Base-by-base conservation (phyloP, 2,113 vertebrate genomes). In the Cettia cetti region DNA sequence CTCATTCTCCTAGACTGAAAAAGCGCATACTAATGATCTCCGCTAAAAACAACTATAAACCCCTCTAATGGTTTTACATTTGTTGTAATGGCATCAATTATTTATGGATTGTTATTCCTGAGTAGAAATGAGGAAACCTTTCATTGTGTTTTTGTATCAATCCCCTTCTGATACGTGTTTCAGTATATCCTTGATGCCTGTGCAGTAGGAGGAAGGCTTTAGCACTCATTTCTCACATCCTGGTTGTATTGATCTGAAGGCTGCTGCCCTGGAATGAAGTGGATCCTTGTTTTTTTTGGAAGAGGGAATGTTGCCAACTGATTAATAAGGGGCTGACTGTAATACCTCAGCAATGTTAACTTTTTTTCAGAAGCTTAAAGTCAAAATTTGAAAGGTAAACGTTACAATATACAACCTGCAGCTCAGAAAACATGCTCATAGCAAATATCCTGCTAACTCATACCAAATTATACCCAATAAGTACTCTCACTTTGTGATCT, bases 281-380 rank as follows among this genome's bases (percentile, higher is more conserved):
- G 26, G 42, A 66, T 86, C 30, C 54, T 76, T 83, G 87, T 66
- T 50, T 89, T 50, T 89, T 78, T 78, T 65, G 76, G 50, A 50
- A 52, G 68, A 66, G 47, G 64, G 85, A 92, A 53, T 0, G 1
- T 44, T 90, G 91, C 83, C 90, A 95, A 22, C 15, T 89, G 86
- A 96, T 96, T 83, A 92, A 81, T 84, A 81, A 89, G 60, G 56
- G 39, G 31, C 66, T 54, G 72, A 59, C 71, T 83, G 82, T 95
- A 88, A 90, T 54, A 82, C n/a, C 13, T 0, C 60, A 65, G 68
- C 75, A 33, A 88, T 24, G 59, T 30, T 65, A 42, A 52, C 33
- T 61, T 57, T 80, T 81, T 86, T 85, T 77, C 94, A 89, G 59
- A 74, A 92, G 54, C 47, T 81, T 33, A 35, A 59, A 86, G 50